Base-by-base conservation (phyloP, 2,888 invertebrate species). In the Saturnia japonica region DNA sequence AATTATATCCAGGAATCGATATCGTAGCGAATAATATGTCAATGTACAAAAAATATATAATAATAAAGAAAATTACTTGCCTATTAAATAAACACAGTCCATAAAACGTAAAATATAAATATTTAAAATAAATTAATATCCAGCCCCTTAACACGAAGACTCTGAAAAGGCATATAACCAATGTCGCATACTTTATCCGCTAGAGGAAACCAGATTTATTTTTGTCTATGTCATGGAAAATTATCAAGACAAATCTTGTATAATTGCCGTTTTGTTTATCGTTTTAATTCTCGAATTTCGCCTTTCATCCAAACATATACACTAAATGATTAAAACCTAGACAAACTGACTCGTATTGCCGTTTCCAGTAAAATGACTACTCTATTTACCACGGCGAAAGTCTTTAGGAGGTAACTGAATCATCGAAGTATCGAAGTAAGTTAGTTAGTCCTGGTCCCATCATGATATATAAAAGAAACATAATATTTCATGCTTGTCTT, bases 171-270 rank as follows among this genome's bases (percentile, higher is more conserved):
- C 62, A 22, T 64, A 47, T 47, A 45, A 64, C 64, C 64, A 69
- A 47, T 69, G 64, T 69, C 47, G 69, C 64, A 45, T 45, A 34
- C 9, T 64, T 64, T 47, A 64, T 64, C 47, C 69, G 28, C 45
- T 34, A 47, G 28, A 28, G 34, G 69, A 64, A 47, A 22, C 47
- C 40, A 64, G 51, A 64, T 64, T 69, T 69, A n/a, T 69, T 69
- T 62, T 43, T 47, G 22, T 45, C 14, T 28, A 64, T 40, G 40
- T 64, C 28, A 22, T 64, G n/a, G 47, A 64, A 47, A 64, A 69
- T 64, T 47, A 40, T 64, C 19, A 16, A n/a, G 40, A 40, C 9
- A 64, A 54, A 14, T 25, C 57, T 57, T 57, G 14, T 14, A 57
- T 25, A 57, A 57, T 57, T 57, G 14, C 25, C 22, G 22, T 11